Evolutionary conservation across 2,113 vertebrate species (phyloP).

Genomic region (Esox niger): DNA sequence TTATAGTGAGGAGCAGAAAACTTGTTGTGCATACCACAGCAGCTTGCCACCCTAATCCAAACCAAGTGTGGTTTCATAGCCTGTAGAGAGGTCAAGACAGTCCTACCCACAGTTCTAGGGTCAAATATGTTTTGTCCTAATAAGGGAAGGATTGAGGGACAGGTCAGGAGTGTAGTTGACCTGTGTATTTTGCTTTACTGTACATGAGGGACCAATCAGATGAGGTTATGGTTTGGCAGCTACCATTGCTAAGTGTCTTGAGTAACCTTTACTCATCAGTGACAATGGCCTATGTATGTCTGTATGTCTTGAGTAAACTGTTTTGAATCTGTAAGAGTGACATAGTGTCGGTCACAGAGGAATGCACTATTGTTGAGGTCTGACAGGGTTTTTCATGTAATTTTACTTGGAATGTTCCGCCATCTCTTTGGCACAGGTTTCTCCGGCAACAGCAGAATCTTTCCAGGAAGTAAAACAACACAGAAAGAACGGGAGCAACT

Average conservation of each 20-base stretch:
- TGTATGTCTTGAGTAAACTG: background rate
- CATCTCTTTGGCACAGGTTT: slow-evolving; percentile 13
- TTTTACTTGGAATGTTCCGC: slow-evolving; percentile 28
- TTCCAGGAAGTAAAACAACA: slow-evolving; percentile 46
- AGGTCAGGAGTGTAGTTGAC: background rate
- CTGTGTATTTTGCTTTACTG: too few relatives aligned
- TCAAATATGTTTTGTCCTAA: too few relatives aligned
- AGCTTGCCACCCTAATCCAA: slow-evolving; percentile 48
- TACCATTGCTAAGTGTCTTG: background rate
- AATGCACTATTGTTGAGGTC: slow-evolving; percentile 40
- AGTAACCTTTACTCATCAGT: too few relatives aligned
- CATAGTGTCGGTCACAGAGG: slow-evolving; percentile 16
- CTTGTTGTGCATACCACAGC: slow-evolving; percentile 34
- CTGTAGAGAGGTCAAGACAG: slow-evolving; percentile 40
- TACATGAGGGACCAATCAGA: background rate
- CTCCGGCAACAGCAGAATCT: slow-evolving; percentile 17
- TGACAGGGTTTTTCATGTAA: slow-evolving; percentile 10
- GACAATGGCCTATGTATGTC: too few relatives aligned
- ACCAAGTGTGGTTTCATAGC: slow-evolving; percentile 34
- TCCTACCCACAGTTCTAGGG: slow-evolving; percentile 8
- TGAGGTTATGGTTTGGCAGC: background rate
- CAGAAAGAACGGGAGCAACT: slow-evolving; percentile 19
- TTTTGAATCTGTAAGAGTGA: slow-evolving; percentile 17
- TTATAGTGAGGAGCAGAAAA: slow-evolving; percentile 26
- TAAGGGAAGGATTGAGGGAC: background rate